A percentile compares a stretch with the other conserved stretches of the same genome.
Evolutionary conservation across 2,797 vertebrate genomes (phyloP).

Genomic region (Glyptemys insculpta): DNA sequence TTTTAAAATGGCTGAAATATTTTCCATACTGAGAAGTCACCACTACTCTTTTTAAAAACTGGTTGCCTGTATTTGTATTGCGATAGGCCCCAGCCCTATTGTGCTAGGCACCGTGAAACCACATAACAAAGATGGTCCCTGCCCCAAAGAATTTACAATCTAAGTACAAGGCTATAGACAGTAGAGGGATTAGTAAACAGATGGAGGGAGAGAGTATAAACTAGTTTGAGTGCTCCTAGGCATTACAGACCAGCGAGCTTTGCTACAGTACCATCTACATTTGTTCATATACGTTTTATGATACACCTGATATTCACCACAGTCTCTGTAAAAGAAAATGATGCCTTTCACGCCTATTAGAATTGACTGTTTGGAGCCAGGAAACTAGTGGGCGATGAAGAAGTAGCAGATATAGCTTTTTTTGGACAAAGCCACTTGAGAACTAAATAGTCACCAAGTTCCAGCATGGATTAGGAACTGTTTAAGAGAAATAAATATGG

Average conservation of each 20-base stretch:
- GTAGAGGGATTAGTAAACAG: constrained; percentile 62
- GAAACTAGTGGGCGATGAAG: constrained; percentile 10
- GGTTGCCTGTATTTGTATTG: neutral
- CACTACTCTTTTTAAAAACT: constrained; percentile 46
- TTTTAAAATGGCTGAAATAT: constrained; percentile 46
- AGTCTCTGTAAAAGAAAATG: constrained; percentile 42
- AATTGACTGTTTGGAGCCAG: constrained; percentile 37
- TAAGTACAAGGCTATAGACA: constrained; percentile 44
- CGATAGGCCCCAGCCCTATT: neutral
- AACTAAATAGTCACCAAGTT: constrained; percentile 16
- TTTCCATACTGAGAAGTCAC: constrained; percentile 43
- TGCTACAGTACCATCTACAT: neutral
- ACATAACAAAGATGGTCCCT: constrained; percentile 54
- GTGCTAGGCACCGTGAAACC: constrained; percentile 11
- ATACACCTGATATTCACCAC: constrained; percentile 51
- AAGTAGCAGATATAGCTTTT: constrained; percentile 40
- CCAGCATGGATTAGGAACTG: constrained; percentile 16
- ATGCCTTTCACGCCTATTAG: constrained; percentile 43
- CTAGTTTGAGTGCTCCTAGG: neutral
- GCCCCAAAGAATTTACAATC: constrained; percentile 53
- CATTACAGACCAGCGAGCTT: neutral
- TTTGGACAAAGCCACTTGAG: constrained; percentile 39
- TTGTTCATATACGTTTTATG: constrained; percentile 5
- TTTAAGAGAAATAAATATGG: constrained; percentile 49
- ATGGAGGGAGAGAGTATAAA: constrained; percentile 43